Evolutionary conservation across 2,888 invertebrate species (phyloP).

Genomic region (Hemithea aestivaria): DNA sequence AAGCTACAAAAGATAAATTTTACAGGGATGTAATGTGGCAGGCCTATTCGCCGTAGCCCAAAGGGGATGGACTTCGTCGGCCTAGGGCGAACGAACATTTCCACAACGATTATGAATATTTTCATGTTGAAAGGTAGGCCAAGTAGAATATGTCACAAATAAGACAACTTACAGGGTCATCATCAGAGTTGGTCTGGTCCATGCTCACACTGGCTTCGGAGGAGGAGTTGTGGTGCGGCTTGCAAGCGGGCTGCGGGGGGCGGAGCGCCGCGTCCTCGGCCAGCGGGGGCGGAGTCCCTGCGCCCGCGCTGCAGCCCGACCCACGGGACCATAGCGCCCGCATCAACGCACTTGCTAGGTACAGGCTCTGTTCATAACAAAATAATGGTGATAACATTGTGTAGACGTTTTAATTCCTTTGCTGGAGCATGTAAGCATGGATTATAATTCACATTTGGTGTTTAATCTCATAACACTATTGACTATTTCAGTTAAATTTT

Average conservation of each 20-base stretch:
- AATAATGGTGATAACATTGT: background rate
- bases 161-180: conserved; percentile 76
- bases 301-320: conserved; percentile 22
- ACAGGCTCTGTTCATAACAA: conserved; percentile 82
- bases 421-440: too few relatives aligned
- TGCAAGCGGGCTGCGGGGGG: conserved; percentile 70
- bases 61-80: too few relatives aligned
- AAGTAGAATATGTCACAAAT: background rate
- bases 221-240: conserved; percentile 79
- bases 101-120: too few relatives aligned
- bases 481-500: too few relatives aligned
- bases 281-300: conserved; percentile 55
- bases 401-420: too few relatives aligned
- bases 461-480: too few relatives aligned
- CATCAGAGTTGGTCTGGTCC: conserved; percentile 89
- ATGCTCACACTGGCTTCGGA: conserved; percentile 90
- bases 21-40: too few relatives aligned
- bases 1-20: too few relatives aligned
- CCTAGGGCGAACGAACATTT: too few relatives aligned
- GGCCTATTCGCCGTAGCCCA: too few relatives aligned
- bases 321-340: conserved; percentile 95
- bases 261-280: conserved; percentile 66
- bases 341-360: conserved; percentile 92
- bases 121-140: too few relatives aligned
- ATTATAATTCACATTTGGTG: too few relatives aligned